Evolutionary conservation across 2,113 vertebrate genomes (phyloP).

Genomic region (Lagopus leucura): DNA sequence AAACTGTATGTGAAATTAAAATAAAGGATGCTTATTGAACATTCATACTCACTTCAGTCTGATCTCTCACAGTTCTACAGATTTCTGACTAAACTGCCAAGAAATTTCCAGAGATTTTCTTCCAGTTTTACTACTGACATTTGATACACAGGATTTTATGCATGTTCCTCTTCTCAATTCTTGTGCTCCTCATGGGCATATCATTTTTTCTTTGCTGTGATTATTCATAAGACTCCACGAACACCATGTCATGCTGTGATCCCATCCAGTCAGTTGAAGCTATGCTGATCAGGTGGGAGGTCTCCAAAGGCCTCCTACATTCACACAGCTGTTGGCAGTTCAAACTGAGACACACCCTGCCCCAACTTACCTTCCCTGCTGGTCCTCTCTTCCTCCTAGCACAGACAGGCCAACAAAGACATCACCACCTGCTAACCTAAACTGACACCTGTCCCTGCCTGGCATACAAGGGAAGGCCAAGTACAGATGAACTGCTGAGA

Average conservation of each 20-base stretch:
- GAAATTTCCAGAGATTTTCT: background rate
- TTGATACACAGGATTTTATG: background rate
- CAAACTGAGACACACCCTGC: background rate
- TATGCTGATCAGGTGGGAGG: background rate
- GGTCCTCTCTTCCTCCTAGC: background rate
- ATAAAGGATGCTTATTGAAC: background rate
- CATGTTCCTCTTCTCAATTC: background rate
- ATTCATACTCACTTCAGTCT: background rate
- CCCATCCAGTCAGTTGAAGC: background rate
- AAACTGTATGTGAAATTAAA: background rate
- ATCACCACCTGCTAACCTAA: background rate
- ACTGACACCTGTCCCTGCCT: fast-evolving
- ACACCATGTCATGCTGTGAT: background rate
- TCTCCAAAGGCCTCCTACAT: background rate
- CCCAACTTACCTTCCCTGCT: background rate
- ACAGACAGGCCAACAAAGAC: background rate
- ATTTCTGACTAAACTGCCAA: background rate
- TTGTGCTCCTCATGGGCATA: background rate
- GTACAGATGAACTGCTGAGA: background rate
- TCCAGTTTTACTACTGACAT: background rate
- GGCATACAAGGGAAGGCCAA: background rate
- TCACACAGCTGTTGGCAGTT: background rate
- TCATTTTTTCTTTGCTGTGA: background rate
- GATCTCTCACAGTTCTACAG: background rate
- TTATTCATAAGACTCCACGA: background rate